Base-by-base conservation (phyloP, 2,113 vertebrate species). In the Cynocephalus volans region DNA sequence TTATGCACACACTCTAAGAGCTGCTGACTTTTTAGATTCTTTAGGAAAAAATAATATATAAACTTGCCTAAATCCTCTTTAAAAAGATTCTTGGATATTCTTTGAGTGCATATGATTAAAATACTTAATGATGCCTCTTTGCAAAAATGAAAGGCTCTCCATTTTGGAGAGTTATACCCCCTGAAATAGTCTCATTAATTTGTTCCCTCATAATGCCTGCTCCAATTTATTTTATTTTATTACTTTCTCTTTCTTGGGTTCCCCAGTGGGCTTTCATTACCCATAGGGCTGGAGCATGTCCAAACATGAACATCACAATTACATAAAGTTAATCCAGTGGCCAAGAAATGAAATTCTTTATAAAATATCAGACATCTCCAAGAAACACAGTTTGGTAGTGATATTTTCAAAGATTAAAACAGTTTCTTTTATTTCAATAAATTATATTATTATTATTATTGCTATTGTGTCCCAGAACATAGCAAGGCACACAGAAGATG, bases 141-240 rank as follows among this genome's bases (percentile, higher is more conserved):
- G 8, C 8, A 95, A 88, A 96, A 94, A 82, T 48, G 76, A 73
- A 90, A 95, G 13, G 0, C 69, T 93, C 33, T 84, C 21, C 36
- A 82, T 82, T 95, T 96, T 0, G 0, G 50, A 17, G n/a, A 90
- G 8, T 88, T 92, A 80, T 62, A 89, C 2, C 33, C 56, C 62
- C 19, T 88, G 12, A 94, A 90, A 81, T 13, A 92, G 54, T 82
- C 11, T 91, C 81, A 75, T 41, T 93, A 93, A 95, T 97, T 93
- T 96, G 9, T 86, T 93, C 21, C 18, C 50, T 80, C 48, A 69
- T 62, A 96, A 96, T 91, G 8, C 41, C 28, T 82, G 45, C 26
- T 91, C 1, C 15, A 84, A 58, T n/a, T 95, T 84, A 86, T 87
- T 95, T 79, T 90, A 76, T 93, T 87, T 93, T 91, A 73, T 89